Evolutionary conservation across 1,140 invertebrate genomes (phyloP).

Genomic region (Psilanteris sp.): DNA sequence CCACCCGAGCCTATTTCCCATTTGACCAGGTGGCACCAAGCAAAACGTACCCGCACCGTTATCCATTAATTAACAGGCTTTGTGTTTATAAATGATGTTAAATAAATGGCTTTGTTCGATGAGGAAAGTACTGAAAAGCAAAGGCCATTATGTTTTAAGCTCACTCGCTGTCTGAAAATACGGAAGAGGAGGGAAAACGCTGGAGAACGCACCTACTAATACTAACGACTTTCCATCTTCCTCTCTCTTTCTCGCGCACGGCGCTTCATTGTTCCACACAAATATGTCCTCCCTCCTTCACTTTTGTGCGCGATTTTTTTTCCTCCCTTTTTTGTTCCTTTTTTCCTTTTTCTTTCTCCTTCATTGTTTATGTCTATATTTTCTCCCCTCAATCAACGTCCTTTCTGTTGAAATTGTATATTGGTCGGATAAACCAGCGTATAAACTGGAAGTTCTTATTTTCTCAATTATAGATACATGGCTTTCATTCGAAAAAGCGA

Average conservation of each 20-base stretch:
- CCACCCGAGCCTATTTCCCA: slow-evolving; percentile 16
- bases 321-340: too few relatives aligned
- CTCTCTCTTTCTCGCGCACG: slow-evolving; percentile 48
- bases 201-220: slow-evolving; percentile 71
- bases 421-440: slow-evolving; percentile 48
- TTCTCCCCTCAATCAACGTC: slow-evolving; percentile 43
- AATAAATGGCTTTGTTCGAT: slow-evolving; percentile 79
- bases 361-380: slow-evolving; percentile 40
- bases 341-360: slow-evolving; percentile 29
- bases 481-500: neutral
- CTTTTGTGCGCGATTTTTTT: too few relatives aligned
- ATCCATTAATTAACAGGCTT: slow-evolving; percentile 80
- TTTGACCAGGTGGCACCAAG: slow-evolving; percentile 46
- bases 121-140: slow-evolving; percentile 77
- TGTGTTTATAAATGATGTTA: slow-evolving; percentile 81
- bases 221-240: slow-evolving; percentile 49
- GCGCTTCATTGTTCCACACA: slow-evolving; percentile 77
- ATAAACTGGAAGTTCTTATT: slow-evolving; percentile 28
- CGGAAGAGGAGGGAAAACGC: slow-evolving; percentile 67
- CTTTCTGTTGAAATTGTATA: slow-evolving; percentile 51
- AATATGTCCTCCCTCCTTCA: slow-evolving; percentile 68
- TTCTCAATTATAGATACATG: slow-evolving; percentile 11
- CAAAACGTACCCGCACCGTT: slow-evolving; percentile 52
- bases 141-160: slow-evolving; percentile 76
- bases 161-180: slow-evolving; percentile 69